A percentile compares a stretch with the other conserved stretches of the same genome.
Conservation (phyloP, 2,888 invertebrate genomes). For the Alentia gelatinosa region DNA sequence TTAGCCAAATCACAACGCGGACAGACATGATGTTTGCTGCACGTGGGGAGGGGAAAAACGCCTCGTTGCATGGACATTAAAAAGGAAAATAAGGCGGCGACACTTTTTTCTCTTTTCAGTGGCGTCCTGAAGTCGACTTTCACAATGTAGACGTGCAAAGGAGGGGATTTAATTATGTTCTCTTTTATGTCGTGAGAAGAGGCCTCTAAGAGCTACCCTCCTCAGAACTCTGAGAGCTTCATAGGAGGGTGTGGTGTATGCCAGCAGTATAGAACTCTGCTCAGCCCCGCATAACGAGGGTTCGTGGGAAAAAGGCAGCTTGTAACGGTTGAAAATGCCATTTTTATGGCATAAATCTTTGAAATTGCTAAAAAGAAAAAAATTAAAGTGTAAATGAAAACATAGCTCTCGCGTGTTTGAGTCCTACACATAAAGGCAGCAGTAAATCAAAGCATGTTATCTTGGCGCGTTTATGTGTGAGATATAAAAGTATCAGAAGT, state of each 20-base stretch:
- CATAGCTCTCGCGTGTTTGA: background rate
- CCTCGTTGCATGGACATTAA: background rate
- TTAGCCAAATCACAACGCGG: conserved; percentile 12
- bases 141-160: background rate
- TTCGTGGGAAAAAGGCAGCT: background rate
- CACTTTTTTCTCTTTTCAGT: background rate
- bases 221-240: background rate
- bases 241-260: background rate
- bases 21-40: background rate
- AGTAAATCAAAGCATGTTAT: background rate
- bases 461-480: no score
- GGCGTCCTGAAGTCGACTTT: background rate
- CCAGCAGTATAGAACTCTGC: background rate
- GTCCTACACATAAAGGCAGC: background rate
- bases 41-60: background rate
- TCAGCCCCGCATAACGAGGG: background rate
- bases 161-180: conserved; percentile 28
- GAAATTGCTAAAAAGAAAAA: background rate
- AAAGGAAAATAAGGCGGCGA: background rate
- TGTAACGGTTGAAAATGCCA: background rate
- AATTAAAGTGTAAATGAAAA: background rate
- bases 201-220: background rate
- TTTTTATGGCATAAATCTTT: background rate
- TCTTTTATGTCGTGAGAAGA: conserved; percentile 5
- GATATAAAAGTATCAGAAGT: no score